phyloP scores from a whole-genome alignment of 2,113 vertebrate species.

The Ceyx margarethae region DNA sequence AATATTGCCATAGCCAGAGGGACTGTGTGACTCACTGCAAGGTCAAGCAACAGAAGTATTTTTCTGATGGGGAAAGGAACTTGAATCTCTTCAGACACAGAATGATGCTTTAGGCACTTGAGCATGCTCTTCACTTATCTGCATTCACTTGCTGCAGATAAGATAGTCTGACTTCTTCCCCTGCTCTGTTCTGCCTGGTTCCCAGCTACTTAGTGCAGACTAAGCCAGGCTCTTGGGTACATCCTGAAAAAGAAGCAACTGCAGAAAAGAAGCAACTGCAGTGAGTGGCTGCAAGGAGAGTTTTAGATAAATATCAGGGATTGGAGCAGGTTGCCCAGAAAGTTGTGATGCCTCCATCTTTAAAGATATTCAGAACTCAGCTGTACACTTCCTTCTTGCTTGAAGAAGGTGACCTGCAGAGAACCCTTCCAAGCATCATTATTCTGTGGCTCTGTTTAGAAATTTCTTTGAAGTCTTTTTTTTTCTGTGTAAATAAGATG shows the following conservation, averaged over 20 bases:
- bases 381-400: not conserved
- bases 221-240: not conserved
- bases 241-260: not conserved
- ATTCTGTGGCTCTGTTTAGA: not conserved
- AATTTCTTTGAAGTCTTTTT: not conserved
- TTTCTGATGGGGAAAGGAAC: not conserved
- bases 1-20: not conserved
- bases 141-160: not conserved
- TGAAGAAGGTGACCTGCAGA: not conserved
- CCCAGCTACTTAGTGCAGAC: not conserved
- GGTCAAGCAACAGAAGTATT: not conserved
- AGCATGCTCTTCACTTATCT: not conserved
- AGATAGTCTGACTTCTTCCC: not conserved
- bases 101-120: not conserved
- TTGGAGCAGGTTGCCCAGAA: not conserved
- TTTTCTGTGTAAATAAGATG: not conserved
- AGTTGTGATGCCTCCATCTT: not conserved
- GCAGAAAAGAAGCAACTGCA: not conserved
- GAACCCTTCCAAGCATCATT: not conserved
- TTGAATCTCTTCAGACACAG: not conserved
- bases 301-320: not conserved
- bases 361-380: not conserved
- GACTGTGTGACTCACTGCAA: not conserved
- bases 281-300: not conserved
- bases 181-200: not conserved